Evolutionary conservation across 2,797 vertebrate species (phyloP).

Genomic region (Schizopygopsis malacanthus): DNA sequence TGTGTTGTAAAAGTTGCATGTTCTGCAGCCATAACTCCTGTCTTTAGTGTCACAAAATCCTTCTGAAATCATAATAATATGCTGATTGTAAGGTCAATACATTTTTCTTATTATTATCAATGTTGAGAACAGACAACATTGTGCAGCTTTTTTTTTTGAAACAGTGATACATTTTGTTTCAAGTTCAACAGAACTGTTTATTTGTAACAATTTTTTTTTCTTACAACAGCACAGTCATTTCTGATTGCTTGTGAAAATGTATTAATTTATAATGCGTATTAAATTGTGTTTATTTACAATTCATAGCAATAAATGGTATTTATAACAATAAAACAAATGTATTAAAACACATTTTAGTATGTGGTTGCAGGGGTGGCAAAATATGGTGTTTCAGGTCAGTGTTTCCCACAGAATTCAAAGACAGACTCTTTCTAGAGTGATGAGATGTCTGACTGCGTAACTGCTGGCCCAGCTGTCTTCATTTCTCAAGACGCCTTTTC

Average conservation of each 20-base stretch:
- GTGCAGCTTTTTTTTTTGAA: neutral
- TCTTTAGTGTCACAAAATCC: neutral
- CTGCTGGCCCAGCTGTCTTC: slow-evolving; percentile 32
- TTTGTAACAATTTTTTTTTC: neutral
- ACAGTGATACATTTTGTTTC: neutral
- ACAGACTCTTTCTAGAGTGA: slow-evolving; percentile 13
- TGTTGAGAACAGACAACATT: neutral
- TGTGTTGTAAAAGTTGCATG: neutral
- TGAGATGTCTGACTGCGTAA: slow-evolving; percentile 36
- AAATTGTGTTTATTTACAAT: neutral
- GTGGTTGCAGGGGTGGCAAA: neutral
- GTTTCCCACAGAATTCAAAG: slow-evolving; percentile 28
- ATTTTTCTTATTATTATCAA: neutral
- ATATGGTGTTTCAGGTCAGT: slow-evolving; percentile 10
- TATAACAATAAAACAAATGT: neutral
- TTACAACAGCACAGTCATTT: neutral
- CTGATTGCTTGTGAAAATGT: neutral
- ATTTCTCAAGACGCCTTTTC: slow-evolving; percentile 25
- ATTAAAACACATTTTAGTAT: neutral
- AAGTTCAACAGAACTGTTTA: neutral
- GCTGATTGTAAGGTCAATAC: neutral
- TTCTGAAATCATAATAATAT: neutral
- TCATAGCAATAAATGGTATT: neutral
- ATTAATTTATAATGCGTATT: neutral
- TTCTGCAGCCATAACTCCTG: neutral